These are phyloP conservation scores for Dryococelus australis DNA, from an alignment of 2,888 invertebrate genomes.

Conservation along the genomic window DNA sequence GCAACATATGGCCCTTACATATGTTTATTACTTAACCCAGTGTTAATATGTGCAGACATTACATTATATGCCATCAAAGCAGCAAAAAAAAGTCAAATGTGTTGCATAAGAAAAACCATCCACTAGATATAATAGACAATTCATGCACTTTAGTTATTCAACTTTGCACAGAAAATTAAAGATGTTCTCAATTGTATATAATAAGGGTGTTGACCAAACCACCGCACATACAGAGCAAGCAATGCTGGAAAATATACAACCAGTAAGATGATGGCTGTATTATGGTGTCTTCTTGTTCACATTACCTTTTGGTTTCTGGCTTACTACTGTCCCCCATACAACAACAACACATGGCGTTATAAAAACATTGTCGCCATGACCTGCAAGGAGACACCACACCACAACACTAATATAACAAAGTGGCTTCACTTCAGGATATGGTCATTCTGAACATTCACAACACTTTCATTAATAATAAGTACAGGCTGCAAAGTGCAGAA, in stretches of 20 bases:
- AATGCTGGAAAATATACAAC: background rate
- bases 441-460: background rate
- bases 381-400: conserved; percentile 23
- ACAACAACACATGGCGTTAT: conserved; percentile 21
- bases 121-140: too few species aligned
- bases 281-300: conserved; percentile 1
- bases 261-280: background rate
- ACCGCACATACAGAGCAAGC: background rate
- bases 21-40: background rate
- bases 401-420: background rate
- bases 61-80: background rate
- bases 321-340: conserved; percentile 19
- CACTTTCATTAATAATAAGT: background rate
- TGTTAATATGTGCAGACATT: background rate
- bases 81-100: background rate
- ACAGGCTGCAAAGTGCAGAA: background rate
- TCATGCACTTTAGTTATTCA: too few species aligned
- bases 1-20: background rate
- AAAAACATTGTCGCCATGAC: conserved; percentile 24
- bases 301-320: background rate
- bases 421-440: background rate
- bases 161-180: too few species aligned
- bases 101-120: background rate
- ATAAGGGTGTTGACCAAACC: background rate
- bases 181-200: too few species aligned